Percentiles rank a stretch among this genome's conserved stretches.
phyloP scores from a whole-genome alignment of 1,140 invertebrate genomes.

The Drosophila pachea region DNA sequence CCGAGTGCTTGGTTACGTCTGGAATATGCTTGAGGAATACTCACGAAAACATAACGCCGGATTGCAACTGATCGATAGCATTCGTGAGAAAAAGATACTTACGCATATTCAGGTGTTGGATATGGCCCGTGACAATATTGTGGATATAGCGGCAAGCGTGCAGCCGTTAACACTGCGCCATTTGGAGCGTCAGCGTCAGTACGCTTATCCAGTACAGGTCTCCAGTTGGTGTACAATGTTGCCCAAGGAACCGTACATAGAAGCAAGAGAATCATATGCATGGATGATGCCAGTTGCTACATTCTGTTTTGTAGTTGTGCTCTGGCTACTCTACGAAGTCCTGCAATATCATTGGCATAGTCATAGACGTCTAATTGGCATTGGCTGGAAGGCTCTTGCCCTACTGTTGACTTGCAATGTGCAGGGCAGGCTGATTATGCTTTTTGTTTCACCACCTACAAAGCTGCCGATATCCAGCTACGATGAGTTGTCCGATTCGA shows the following conservation, averaged over 20 bases:
- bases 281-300: conserved; percentile 17
- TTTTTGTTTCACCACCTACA: conserved; percentile 36
- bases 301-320: conserved; percentile 6
- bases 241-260: conserved; percentile 34
- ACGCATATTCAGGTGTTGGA: conserved; percentile 46
- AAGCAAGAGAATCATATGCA: conserved; percentile 13
- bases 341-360: conserved; percentile 14
- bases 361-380: conserved; percentile 19
- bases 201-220: conserved; percentile 42
- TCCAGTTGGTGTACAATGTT: conserved; percentile 63
- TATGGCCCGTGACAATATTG: conserved; percentile 14
- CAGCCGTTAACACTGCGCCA: conserved; percentile 41
- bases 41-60: conserved; percentile 41
- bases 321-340: conserved; percentile 26
- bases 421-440: conserved; percentile 27
- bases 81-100: conserved; percentile 11
- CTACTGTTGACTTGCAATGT: conserved; percentile 42
- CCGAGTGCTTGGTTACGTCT: conserved; percentile 49
- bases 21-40: conserved; percentile 46
- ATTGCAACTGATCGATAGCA: conserved; percentile 24
- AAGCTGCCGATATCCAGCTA: conserved; percentile 33
- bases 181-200: conserved; percentile 18
- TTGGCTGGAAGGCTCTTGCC: conserved; percentile 43
- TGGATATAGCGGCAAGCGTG: conserved; percentile 55
- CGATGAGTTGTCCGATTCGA: conserved; percentile 23